Percentiles rank a stretch among this genome's conserved stretches.
phyloP scores from a whole-genome alignment of 2,888 invertebrate species.

The Lepidochrysops patricia region DNA sequence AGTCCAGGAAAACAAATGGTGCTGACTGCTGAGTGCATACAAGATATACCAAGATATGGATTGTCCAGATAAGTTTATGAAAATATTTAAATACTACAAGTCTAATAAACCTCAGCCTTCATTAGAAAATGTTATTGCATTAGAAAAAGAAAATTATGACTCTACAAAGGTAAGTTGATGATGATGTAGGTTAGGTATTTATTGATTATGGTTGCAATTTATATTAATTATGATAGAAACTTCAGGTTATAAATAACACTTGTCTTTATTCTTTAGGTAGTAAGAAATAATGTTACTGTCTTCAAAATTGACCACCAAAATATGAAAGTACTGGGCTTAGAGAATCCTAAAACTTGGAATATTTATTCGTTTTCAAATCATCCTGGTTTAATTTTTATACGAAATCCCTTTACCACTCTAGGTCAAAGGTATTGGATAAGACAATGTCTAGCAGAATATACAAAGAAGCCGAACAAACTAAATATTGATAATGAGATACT shows the following conservation, averaged over 20 bases:
- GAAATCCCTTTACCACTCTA: conserved; percentile 84
- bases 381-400: conserved; percentile 85
- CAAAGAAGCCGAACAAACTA: conserved; percentile 80
- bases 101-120: conserved; percentile 78
- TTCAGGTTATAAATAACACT: not conserved
- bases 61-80: conserved; percentile 70
- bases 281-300: not conserved
- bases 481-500: conserved; percentile 76
- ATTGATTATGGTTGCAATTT: too few species aligned
- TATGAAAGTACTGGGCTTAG: conserved; percentile 41
- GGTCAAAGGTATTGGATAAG: conserved; percentile 91
- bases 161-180: conserved; percentile 30
- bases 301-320: conserved; percentile 30
- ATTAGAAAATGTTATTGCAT: conserved; percentile 72
- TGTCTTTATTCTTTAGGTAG: not conserved
- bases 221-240: not conserved
- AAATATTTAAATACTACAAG: conserved; percentile 87
- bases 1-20: too few species aligned
- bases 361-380: conserved; percentile 74
- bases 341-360: conserved; percentile 71
- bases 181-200: not conserved
- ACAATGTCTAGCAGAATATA: conserved; percentile 84
- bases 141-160: conserved; percentile 50
- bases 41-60: conserved; percentile 8
- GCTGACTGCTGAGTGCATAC: not conserved